Evolutionary conservation across 2,888 invertebrate genomes (phyloP), one percentile per base, ranked within the genome.

Genomic region (Drosophila monieri): DNA sequence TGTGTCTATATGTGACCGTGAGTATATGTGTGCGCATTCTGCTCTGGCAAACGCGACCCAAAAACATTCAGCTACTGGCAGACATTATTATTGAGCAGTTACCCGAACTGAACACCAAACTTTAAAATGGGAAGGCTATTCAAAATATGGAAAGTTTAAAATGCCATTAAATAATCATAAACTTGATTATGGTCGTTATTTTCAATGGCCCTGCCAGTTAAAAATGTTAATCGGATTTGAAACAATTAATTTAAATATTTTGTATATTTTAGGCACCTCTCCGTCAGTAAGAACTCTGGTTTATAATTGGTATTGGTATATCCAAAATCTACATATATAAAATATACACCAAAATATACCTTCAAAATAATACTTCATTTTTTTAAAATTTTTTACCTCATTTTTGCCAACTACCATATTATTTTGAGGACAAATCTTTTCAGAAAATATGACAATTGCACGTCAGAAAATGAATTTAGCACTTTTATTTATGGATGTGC

Each of bases 71-170:
- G 27, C 21, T 46, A 25, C 39, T 47, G 35, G 44, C 21, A 27
- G 43, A 58, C 53, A 65, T 72, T 71, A 59, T 70, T 66, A 65
- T 73, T 55, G 47, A 62, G 66, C 58, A 46, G 32, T 54, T 54
- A 44, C 56, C 30, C 39, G 23, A 14, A 66, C 18, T 12, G 39
- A 48, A 48, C 18, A 48, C 35, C 35, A 49, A 56, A 52, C 39
- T 58, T 67, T 27, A 79, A 76, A 75, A 43, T 59, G 10, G 8
- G 54, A 30, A 57, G 47, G 6, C 25, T 41, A 30, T n/a, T 37
- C 14, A 23, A 32, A 15, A 30, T 52, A 39, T 41, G 12, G 37
- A 6, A 48, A 41, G 39, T 35, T 4, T 21, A 71, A 54, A 35
- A 12, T 6, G 35, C 25, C 47, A 1, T 12, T 9, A 35, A 37